Evolutionary conservation across 1,140 invertebrate genomes (phyloP), one percentile per base, ranked within the genome.

Genomic region (Drosophila ogumai): DNA sequence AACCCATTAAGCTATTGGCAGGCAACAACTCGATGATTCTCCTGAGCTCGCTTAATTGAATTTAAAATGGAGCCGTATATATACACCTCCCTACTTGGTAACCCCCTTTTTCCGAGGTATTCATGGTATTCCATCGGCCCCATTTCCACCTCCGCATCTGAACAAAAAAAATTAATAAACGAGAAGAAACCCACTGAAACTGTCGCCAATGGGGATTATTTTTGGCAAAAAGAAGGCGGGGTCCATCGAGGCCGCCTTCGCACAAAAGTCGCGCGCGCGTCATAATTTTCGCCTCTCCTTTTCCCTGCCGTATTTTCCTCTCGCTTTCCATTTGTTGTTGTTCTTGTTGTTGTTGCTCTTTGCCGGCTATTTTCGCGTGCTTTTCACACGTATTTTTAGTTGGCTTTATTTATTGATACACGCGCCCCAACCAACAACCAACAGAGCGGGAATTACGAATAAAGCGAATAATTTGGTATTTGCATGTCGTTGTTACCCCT

Each of bases 341-440:
- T 34, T 64, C 15, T 58, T 61, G 3, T 52, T 65, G 5, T 8
- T 55, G n/a, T 43, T 59, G 47, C 40, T 25, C 10, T 56, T 56
- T 60, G 58, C 68, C 71, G 71, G 71, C 58, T 75, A 73, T 75
- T 75, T 75, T 75, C 71, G 69, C 69, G 69, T 75, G 56, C 74
- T 50, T 59, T 49, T 73, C 50, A 63, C 82, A 66, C 67, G 81
- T 85, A 85, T 85, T 85, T 85, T 86, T 86, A 85, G 81, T 86
- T 65, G 61, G 47, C 57, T 81, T 85, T 85, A 86, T 86, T 85
- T 85, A 85, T 85, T 85, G 82, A 86, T 75, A 81, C 82, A 85
- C 82, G 82, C 81, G 81, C 41, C 58, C 50, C 68, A 71, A 60
- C 43, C 44, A 47, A 56, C 41, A 57, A 31, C 8, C 34, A 59